Evolutionary conservation across 37 sponge, comb jelly and placozoan species (phyloP), one percentile per base, ranked within the genome.

Genomic region (Mnemiopsis leidyi): DNA sequence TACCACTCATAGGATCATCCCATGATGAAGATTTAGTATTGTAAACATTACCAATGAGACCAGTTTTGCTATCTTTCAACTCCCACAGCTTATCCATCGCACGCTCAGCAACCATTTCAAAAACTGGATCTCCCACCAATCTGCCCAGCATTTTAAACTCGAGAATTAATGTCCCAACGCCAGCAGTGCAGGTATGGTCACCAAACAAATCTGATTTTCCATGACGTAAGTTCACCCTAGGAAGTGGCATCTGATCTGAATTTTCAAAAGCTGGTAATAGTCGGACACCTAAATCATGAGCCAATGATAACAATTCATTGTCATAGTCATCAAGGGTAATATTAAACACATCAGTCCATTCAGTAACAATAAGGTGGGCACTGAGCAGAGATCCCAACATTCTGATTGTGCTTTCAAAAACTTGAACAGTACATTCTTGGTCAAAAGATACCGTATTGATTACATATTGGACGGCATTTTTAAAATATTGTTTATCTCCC

Each of bases 331-430:
- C 75, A 0, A 97, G 95, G n/a, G 92, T 34, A 35, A 97, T 39
- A 21, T 96, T 96, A 94, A 96, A 96, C 0, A 93, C 93, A 82
- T 96, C 61, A 0, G 93, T 93, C 20, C 95, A 92, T 36, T 97
- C 96, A 23, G 75, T 85, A 36, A 96, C 95, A 24, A 98, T 88
- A 38, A 98, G 94, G 92, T 98, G 97, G 68, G 97, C 94, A 26
- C 96, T 96, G 5, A 98, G 92, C 0, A 98, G 95, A 16, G 96
- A 94, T 0, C 99, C 99, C 30, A 98, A 30, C n/a, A 98, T 95
- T 92, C 99, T 95, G n/a, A 99, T 99, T 29, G 94, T 96, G 1
- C 95, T 97, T 76, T 99, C 99, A 95, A 99, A 99, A 29, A 99
- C 99, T 93, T 97, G 97, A 5, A 99, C 97, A 48, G 97, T 99